Conservation (phyloP, 2,113 vertebrate genomes). For the Phoenicopterus ruber region DNA sequence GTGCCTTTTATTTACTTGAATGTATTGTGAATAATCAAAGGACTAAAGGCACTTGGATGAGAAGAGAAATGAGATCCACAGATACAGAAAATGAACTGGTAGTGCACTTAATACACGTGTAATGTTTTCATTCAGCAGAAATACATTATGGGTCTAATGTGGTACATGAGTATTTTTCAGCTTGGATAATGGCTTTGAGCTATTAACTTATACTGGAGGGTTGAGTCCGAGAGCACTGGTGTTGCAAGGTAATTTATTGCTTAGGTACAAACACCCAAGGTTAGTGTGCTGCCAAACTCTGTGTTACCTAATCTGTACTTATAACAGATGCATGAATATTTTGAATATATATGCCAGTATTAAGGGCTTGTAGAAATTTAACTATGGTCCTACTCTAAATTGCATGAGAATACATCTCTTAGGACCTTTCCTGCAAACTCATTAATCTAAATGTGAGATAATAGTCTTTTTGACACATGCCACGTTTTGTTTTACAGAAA, state of each 20-base stretch:
- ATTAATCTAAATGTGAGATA: neutral
- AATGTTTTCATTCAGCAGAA: neutral
- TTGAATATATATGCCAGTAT: constrained; percentile 2
- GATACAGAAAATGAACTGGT: constrained; percentile 17
- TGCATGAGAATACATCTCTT: neutral
- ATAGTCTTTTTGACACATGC: neutral
- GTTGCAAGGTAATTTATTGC: constrained; percentile 24
- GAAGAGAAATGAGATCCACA: neutral
- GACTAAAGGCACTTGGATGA: constrained; percentile 37
- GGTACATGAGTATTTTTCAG: neutral
- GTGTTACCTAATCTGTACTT: neutral
- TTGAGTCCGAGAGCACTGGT: neutral
- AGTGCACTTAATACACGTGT: neutral
- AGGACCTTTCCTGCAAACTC: constrained; percentile 29
- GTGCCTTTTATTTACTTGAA: constrained; percentile 53
- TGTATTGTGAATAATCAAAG: constrained; percentile 31
- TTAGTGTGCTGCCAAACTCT: constrained; percentile 10
- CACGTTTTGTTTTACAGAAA: constrained; percentile 55
- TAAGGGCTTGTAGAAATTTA: constrained; percentile 16
- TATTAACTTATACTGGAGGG: neutral
- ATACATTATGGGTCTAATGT: neutral
- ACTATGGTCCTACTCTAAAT: neutral
- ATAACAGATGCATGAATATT: neutral
- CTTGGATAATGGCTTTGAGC: neutral
- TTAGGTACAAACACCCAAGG: neutral